phyloP scores from a whole-genome alignment of 2,797 vertebrate species.

The Lithobates sylvaticus region DNA sequence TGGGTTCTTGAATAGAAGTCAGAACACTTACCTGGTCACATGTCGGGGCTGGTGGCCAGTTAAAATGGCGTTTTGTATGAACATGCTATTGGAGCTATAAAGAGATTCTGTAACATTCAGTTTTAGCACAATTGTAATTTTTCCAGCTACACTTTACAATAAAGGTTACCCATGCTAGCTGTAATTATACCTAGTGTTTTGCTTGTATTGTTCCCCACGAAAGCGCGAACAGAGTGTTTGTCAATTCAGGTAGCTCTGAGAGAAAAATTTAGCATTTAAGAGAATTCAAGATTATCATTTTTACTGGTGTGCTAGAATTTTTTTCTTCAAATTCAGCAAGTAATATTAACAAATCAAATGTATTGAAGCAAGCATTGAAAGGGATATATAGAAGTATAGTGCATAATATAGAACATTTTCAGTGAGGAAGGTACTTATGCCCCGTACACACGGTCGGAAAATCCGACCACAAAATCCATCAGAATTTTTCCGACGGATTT shows the following conservation, averaged over 20 bases:
- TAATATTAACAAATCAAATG: background rate
- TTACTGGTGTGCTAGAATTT: background rate
- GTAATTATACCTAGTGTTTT: slow-evolving; percentile 48
- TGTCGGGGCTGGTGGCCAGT: slow-evolving; percentile 27
- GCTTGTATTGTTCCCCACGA: slow-evolving; percentile 39
- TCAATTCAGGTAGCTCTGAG: slow-evolving; percentile 10
- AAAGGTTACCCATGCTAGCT: slow-evolving; percentile 45
- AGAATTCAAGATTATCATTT: background rate
- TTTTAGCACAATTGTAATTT: slow-evolving; percentile 24
- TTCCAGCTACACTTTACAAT: slow-evolving; percentile 17
- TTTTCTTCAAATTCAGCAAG: background rate
- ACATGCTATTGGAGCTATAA: slow-evolving; percentile 31
- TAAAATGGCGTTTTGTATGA: slow-evolving; percentile 44
- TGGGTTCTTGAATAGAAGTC: slow-evolving; percentile 34
- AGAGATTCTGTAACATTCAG: slow-evolving; percentile 47
- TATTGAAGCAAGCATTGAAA: background rate
- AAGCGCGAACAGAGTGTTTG: slow-evolving; percentile 4
- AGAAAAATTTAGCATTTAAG: background rate
- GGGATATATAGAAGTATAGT: too few relatives aligned
- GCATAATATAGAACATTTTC: too few relatives aligned
- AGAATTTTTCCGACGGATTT: too few relatives aligned
- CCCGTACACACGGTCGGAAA: too few relatives aligned
- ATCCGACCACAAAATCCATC: too few relatives aligned
- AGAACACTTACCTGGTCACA: slow-evolving; percentile 36
- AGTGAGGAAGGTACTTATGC: too few relatives aligned